Base-by-base conservation (phyloP, 2,888 invertebrate species). In the Chrysolina oricalcia region DNA sequence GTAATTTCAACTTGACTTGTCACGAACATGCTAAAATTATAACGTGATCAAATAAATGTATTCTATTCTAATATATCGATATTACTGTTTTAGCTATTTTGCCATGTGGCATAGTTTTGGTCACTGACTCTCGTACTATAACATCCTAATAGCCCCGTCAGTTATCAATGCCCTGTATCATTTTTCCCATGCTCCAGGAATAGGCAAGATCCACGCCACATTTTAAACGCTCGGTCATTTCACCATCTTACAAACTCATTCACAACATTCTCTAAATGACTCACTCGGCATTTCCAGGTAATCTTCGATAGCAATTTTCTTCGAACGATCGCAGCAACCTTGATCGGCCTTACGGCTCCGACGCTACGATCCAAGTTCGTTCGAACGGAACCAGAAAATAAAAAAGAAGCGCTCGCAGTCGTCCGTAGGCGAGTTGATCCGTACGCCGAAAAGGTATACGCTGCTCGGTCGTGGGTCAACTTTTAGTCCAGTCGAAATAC, bases 271-370 rank as follows among this genome's bases (percentile, higher is more conserved):
- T 50, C 19, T 6, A 21, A 50, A 70, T 70, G 70, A 70, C 64
- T 70, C 62, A 70, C 67, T 50, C 67, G 53, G 53, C 46, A 63
- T 27, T 70, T 70, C 70, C 43, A 35, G 70, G 70, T 70, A 70
- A 17, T 23, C 40, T 35, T 63, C 70, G 48, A 63, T n/a, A 63
- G 59, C 70, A 40, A 21, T 70, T 50, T 67, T 50, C 63, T 63
- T 17, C 19, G 27, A 43, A 70, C 46, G 62, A 62, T 63, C 46
- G 10, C 59, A 15, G 19, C 70, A 70, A 70, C 70, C 70, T 70
- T 70, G 62, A 70, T 62, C 63, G 70, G 46, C 70, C 70, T 70
- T 62, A 46, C 27, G 59, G 35, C 59, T 23, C 59, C n/a, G 59
- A 17, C 15, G 23, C 35, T 13, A 35, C n/a, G 59, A n/a, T 13